Percentiles rank a stretch among this genome's conserved stretches.
Evolutionary conservation across 2,113 vertebrate species (phyloP).

Genomic region (Charadrius vociferus): DNA sequence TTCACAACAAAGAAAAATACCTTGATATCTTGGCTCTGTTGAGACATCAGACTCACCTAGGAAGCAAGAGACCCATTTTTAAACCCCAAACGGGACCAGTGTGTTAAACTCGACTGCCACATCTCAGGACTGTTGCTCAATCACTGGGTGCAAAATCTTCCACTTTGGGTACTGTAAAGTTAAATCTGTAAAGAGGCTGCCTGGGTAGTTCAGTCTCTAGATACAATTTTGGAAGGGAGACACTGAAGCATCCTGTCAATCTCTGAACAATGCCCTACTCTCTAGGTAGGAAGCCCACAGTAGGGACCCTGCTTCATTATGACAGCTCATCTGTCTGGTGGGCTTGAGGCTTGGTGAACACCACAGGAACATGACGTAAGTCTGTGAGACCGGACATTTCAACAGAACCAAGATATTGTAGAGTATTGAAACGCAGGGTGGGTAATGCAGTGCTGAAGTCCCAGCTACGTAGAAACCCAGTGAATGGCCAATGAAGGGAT

Average conservation of each 20-base stretch:
- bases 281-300: background rate
- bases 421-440: background rate
- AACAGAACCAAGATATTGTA: background rate
- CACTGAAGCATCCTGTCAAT: accelerated
- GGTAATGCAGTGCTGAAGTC: accelerated
- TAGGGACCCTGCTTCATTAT: background rate
- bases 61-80: background rate
- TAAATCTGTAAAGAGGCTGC: background rate
- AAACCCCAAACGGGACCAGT: accelerated
- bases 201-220: background rate
- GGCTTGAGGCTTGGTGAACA: background rate
- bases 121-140: accelerated
- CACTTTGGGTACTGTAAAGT: background rate
- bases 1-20: background rate
- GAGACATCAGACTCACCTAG: background rate
- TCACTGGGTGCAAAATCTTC: background rate
- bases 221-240: background rate
- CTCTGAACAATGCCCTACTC: accelerated
- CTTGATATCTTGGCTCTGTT: background rate
- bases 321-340: background rate
- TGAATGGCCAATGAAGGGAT: background rate
- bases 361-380: accelerated
- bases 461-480: background rate
- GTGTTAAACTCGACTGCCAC: accelerated
- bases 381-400: background rate